Evolutionary conservation across 1,140 invertebrate genomes (phyloP).

Genomic region (Meloidogyne chitwoodi): DNA sequence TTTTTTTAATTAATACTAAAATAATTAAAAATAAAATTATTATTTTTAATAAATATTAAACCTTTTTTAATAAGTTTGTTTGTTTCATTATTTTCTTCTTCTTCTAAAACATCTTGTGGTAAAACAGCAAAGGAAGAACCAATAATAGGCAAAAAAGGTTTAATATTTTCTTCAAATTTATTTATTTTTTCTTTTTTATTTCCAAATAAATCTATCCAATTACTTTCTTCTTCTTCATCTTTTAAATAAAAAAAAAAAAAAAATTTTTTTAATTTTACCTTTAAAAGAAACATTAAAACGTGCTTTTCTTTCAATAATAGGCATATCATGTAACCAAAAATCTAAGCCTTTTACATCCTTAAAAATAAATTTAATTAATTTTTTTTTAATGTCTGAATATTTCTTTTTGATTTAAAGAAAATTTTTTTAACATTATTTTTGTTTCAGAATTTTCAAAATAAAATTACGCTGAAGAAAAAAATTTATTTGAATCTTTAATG

Average conservation of each 20-base stretch:
- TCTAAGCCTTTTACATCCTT: constrained; percentile 8
- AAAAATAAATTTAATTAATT: not conserved
- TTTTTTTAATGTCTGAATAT: not conserved
- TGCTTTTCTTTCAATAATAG: constrained; percentile 11
- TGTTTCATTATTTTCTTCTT: not conserved
- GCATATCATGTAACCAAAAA: constrained; percentile 20
- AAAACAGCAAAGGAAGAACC: not conserved
- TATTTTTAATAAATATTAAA: too few relatives aligned
- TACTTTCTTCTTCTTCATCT: not conserved
- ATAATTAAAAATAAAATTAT: not conserved
- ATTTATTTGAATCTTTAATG: too few relatives aligned
- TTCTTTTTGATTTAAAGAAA: too few relatives aligned
- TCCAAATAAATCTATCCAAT: constrained; percentile 7
- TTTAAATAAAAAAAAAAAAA: not conserved
- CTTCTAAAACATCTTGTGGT: not conserved
- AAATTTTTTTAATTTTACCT: not conserved
- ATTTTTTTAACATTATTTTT: too few relatives aligned
- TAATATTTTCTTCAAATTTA: not conserved
- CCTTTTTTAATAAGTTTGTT: not conserved
- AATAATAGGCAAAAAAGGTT: not conserved
- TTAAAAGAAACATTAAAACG: too few relatives aligned
- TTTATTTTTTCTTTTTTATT: not conserved
- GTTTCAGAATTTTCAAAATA: too few relatives aligned
- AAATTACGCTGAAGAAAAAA: too few relatives aligned
- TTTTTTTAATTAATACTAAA: too few relatives aligned